phyloP scores from a whole-genome alignment of 2,888 invertebrate species.

The Lepidocyrtoides sp. region DNA sequence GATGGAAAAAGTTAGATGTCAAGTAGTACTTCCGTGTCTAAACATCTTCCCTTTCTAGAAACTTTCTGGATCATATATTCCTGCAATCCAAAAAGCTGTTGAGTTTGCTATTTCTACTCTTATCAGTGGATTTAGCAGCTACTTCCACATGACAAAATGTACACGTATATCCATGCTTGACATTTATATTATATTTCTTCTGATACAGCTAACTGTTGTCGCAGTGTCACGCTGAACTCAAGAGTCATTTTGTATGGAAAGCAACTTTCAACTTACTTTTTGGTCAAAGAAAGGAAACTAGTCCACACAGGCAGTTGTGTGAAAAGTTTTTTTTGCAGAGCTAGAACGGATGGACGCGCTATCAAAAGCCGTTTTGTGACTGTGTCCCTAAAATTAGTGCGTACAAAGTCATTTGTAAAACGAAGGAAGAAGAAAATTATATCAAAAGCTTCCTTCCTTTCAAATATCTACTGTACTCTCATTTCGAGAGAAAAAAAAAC shows the following conservation, averaged over 20 bases:
- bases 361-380: neutral
- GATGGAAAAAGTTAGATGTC: neutral
- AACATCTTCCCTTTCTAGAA: slow-evolving; percentile 25
- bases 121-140: slow-evolving; percentile 19
- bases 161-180: neutral
- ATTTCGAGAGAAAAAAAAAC: too few relatives aligned
- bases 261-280: neutral
- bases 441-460: neutral
- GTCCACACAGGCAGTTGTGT: neutral
- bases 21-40: slow-evolving; percentile 5
- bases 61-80: slow-evolving; percentile 15
- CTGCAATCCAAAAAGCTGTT: slow-evolving; percentile 3
- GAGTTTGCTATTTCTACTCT: slow-evolving; percentile 13
- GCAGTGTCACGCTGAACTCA: too few relatives aligned
- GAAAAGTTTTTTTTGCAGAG: neutral
- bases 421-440: neutral
- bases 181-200: neutral
- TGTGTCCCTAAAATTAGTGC: neutral
- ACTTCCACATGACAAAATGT: neutral
- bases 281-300: neutral
- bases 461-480: neutral
- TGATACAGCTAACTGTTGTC: neutral
- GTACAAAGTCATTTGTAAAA: neutral
- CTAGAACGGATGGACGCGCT: neutral
- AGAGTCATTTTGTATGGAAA: neutral